Conservation (phyloP, 1,140 invertebrate species). For the Plutomurus gul region DNA sequence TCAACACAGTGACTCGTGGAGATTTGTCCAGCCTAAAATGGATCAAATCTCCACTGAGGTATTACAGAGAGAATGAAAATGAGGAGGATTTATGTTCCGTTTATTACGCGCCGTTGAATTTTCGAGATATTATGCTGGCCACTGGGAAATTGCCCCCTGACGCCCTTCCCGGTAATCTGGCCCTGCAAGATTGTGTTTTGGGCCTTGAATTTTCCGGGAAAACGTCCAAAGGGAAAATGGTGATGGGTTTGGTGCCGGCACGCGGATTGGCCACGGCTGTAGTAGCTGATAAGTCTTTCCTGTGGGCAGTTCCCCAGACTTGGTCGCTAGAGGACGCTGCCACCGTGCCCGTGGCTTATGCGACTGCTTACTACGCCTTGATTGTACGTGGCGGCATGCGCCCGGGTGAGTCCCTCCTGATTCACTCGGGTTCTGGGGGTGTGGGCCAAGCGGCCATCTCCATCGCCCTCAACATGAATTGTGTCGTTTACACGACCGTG, state of each 20-base stretch:
- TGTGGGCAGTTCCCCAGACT: conserved; percentile 85
- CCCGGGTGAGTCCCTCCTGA: conserved; percentile 81
- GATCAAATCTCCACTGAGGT: conserved; percentile 73
- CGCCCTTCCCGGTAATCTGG: conserved; percentile 84
- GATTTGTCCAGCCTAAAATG: conserved; percentile 92
- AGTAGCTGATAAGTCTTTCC: conserved; percentile 78
- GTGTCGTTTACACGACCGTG: conserved; percentile 73
- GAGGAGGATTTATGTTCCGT: conserved; percentile 60
- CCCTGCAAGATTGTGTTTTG: conserved; percentile 86
- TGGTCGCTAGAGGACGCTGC: conserved; percentile 93
- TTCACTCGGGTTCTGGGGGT: conserved; percentile 91
- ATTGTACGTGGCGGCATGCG: conserved; percentile 80
- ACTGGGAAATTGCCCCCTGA: conserved; percentile 94
- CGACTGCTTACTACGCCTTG: conserved; percentile 88
- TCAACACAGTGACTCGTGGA: conserved; percentile 85
- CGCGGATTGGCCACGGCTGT: conserved; percentile 83
- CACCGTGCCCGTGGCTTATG: conserved; percentile 91
- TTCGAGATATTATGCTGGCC: conserved; percentile 96
- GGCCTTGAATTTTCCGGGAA: conserved; percentile 92
- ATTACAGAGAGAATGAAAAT: too few relatives aligned
- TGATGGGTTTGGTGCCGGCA: conserved; percentile 94
- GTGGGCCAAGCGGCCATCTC: conserved; percentile 81
- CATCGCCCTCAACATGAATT: conserved; percentile 67
- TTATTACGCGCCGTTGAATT: conserved; percentile 92
- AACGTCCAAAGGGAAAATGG: conserved; percentile 70